Base-by-base conservation (phyloP, 2,888 invertebrate species). In the Heliconius ismenius region DNA sequence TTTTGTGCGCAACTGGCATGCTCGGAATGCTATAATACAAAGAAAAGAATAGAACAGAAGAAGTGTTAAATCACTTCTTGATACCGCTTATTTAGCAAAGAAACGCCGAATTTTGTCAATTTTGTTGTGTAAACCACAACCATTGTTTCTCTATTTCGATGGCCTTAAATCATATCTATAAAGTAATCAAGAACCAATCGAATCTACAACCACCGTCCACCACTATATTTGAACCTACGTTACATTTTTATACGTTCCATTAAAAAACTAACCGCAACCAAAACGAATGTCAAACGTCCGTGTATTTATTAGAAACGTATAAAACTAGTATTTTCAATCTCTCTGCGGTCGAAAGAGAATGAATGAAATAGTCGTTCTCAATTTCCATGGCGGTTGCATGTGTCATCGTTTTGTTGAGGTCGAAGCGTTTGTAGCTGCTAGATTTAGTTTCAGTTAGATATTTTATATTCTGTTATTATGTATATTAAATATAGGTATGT, bases 331-430 rank as follows among this genome's bases (percentile, higher is more conserved):
- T 73, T 76, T 77, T 78, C 77, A 77, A 79, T 78, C 76, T 76
- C 76, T 58, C 60, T 74, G 78, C 72, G 75, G 77, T 78, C 58
- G 67, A 13, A 58, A 58, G 3, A 10, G 69, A 77, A 70, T 76
- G 78, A 79, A 81, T 79, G 80, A 79, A 77, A 78, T 68, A 69
- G 80, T 80, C 79, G 81, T 79, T 85, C 86, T 82, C 85, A 86
- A 86, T 88, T 86, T 86, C 83, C 84, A 81, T 82, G 81, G 84
- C 78, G 85, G 85, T 86, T 79, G 63, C 68, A 65, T 68, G 67
- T 72, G 78, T 78, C 78, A 78, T 74, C 78, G 76, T 74, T 67
- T 74, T 72, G 76, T 60, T 74, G 76, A 74, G 78, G 78, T 76
- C 28, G 26, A 10, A 26, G 74, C 63, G 74, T 39, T 43, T n/a